Evolutionary conservation across 2,797 vertebrate genomes (phyloP), one percentile per base, ranked within the genome.

Genomic region (Malacoctenus gilli): DNA sequence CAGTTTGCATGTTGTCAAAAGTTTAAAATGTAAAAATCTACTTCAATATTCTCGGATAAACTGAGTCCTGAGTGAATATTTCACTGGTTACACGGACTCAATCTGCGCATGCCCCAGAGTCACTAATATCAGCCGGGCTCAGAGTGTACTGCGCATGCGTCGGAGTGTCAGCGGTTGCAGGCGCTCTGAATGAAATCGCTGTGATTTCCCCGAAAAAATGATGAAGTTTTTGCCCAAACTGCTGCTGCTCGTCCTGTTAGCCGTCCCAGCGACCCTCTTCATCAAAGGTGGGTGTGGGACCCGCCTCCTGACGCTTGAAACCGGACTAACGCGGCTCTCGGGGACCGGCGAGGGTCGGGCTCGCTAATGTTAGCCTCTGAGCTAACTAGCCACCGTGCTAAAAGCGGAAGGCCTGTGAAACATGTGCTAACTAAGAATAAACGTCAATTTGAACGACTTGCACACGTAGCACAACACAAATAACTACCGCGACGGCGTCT

Each of bases 201-300:
- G 57, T 70, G 80, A 83, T 63, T 78, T 51, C 19, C 4, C 7
- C 65, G 40, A 8, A 15, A 80, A 82, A 75, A 91, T 86, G 89
- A 72, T 88, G 79, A 87, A 41, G 4, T 81, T 89, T 36, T 30
- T 92, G 0, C 89, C 85, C 0, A 92, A 91, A 72, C 68, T 92
- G n/a, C 23, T 92, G 16, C 66, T 93, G 59, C 20, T 93, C 0
- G 52, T 62, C 8, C 42, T 93, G 19, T 10, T 93, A 5, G 88
- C 85, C 1, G 87, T 92, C 51, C 92, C 91, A 0, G 87, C 74
- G 1, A 66, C 88, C 0, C 3, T 91, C 4, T 63, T 91, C 0
- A 18, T 86, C 7, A 85, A 79, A 60, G 90, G 92, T 91, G 23
- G 39, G 83, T 15, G 0, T 15, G 0, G 0, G 4, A 7, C 1